These are phyloP conservation scores for Artibeus jamaicensis DNA, from an alignment of 2,797 vertebrate genomes.

Conservation along the genomic window DNA sequence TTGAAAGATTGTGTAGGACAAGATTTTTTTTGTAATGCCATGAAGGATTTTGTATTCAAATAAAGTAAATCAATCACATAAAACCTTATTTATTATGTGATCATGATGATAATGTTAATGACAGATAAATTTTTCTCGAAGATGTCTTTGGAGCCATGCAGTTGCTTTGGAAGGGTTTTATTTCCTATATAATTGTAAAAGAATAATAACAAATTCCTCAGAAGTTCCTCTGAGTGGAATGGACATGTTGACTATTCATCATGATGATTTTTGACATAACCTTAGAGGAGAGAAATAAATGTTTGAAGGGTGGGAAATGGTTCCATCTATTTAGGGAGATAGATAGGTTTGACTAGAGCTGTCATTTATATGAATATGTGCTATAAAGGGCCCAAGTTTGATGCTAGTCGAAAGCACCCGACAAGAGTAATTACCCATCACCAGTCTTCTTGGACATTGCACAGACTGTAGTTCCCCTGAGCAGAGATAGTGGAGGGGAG, in stretches of 20 bases:
- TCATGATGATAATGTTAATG: background rate
- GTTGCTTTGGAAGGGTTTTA: slow-evolving; percentile 11
- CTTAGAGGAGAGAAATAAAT: slow-evolving; percentile 77
- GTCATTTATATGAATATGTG: slow-evolving; percentile 80
- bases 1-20: background rate
- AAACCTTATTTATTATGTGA: background rate
- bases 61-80: background rate
- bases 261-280: slow-evolving; percentile 77
- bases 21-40: background rate
- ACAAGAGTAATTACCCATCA: slow-evolving; percentile 80
- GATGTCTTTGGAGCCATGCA: background rate
- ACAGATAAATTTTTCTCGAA: background rate
- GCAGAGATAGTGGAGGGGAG: background rate
- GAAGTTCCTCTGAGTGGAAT: slow-evolving; percentile 66
- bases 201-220: slow-evolving; percentile 40
- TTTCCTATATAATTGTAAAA: slow-evolving; percentile 41
- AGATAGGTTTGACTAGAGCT: slow-evolving; percentile 80
- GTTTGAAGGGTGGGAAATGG: slow-evolving; percentile 77
- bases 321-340: slow-evolving; percentile 79
- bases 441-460: slow-evolving; percentile 48
- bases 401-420: slow-evolving; percentile 77
- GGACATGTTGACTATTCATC: slow-evolving; percentile 74
- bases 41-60: background rate
- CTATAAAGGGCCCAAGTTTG: slow-evolving; percentile 79
- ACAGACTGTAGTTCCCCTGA: background rate